phyloP scores from a whole-genome alignment of 2,888 invertebrate species.

The Tetramorium bicarinatum region DNA sequence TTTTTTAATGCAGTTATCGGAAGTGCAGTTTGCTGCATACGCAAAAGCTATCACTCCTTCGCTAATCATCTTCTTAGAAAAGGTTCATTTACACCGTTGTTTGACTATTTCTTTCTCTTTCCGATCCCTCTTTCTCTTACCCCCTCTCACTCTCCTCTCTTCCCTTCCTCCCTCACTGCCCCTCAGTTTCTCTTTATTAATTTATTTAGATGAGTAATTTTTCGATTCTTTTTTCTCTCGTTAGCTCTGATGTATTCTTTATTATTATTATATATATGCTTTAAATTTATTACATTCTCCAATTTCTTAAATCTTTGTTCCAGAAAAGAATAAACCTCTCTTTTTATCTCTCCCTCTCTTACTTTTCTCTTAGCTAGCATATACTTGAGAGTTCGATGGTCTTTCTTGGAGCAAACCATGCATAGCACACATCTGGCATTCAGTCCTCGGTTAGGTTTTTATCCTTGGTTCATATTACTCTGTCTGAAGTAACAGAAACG shows the following conservation, averaged over 20 bases:
- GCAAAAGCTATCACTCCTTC: conserved; percentile 54
- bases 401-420: conserved; percentile 46
- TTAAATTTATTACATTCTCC: background rate
- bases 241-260: background rate
- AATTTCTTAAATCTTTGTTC: background rate
- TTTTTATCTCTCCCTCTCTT: conserved; percentile 4
- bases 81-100: conserved; percentile 58
- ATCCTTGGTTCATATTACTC: conserved; percentile 27
- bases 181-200: background rate
- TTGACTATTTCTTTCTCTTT: background rate
- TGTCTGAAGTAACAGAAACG: conserved; percentile 7
- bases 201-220: background rate
- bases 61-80: conserved; percentile 69
- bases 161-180: background rate
- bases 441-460: conserved; percentile 60
- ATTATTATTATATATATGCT: background rate
- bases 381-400: conserved; percentile 48
- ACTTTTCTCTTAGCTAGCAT: background rate
- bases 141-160: background rate
- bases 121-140: background rate
- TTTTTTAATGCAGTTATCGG: conserved; percentile 13
- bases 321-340: background rate
- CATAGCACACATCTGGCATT: conserved; percentile 68
- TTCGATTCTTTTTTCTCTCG: background rate
- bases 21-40: background rate